These are phyloP conservation scores for Excalfactoria chinensis DNA, from an alignment of 2,113 vertebrate genomes.

Conservation along the genomic window DNA sequence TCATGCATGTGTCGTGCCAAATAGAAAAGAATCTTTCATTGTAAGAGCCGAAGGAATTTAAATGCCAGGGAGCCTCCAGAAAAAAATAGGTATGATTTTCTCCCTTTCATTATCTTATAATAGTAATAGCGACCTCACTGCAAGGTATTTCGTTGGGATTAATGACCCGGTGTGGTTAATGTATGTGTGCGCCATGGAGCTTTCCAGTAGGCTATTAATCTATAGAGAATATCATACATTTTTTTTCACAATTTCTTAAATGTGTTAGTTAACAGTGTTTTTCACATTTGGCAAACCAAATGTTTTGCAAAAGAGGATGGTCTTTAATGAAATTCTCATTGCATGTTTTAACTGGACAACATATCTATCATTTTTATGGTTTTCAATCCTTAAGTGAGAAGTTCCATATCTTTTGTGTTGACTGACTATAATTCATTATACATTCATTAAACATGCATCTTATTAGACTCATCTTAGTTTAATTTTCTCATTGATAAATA, in stretches of 20 bases:
- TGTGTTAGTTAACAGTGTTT: slow-evolving; percentile 33
- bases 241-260: slow-evolving; percentile 53
- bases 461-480: not conserved
- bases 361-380: not conserved
- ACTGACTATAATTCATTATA: not conserved
- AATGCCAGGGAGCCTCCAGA: slow-evolving; percentile 11
- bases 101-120: slow-evolving; percentile 50
- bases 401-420: not conserved
- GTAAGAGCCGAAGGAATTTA: not conserved
- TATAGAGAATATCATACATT: slow-evolving; percentile 9
- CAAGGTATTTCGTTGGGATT: slow-evolving; percentile 53
- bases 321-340: not conserved
- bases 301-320: not conserved
- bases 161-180: slow-evolving; percentile 60
- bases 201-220: slow-evolving; percentile 63
- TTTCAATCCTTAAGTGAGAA: not conserved
- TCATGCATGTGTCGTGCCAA: slow-evolving; percentile 34
- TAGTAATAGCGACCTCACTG: not conserved
- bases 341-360: not conserved
- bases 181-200: slow-evolving; percentile 42
- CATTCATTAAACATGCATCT: not conserved
- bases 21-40: not conserved
- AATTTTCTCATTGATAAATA: slow-evolving; percentile 29
- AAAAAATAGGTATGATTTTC: not conserved
- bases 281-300: slow-evolving; percentile 47